phyloP scores from a whole-genome alignment of 2,113 vertebrate genomes.

The Myotis lucifugus region DNA sequence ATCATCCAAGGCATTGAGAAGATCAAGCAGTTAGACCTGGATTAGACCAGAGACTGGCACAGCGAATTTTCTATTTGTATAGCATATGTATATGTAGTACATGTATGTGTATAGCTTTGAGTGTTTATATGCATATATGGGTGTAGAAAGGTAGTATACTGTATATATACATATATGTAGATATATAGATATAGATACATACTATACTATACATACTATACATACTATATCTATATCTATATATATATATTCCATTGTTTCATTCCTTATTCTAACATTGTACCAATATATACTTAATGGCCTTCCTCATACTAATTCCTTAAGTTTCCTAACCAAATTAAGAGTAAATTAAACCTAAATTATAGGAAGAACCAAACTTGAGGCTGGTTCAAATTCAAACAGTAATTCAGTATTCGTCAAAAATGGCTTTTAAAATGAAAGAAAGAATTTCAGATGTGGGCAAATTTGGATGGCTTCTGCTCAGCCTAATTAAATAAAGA shows the following conservation, averaged over 20 bases:
- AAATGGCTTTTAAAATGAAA: slow-evolving; percentile 49
- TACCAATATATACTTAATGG: neutral
- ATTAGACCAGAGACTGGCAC: neutral
- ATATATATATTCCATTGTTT: neutral
- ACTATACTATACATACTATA: too few species aligned
- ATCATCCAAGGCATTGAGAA: neutral
- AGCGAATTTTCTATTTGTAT: neutral
- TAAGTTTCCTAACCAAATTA: neutral
- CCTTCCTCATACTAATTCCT: neutral
- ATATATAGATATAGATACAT: neutral
- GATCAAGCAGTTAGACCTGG: neutral
- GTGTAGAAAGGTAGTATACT: neutral
- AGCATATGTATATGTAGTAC: neutral
- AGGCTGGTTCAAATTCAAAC: slow-evolving; percentile 11
- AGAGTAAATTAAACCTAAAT: slow-evolving; percentile 19
- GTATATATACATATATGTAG: neutral
- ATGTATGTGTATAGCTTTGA: too few species aligned
- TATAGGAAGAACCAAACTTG: slow-evolving; percentile 24
- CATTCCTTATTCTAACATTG: neutral
- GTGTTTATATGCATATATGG: neutral
- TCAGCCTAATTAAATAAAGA: slow-evolving; percentile 34
- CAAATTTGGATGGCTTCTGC: slow-evolving; percentile 10
- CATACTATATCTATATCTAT: neutral
- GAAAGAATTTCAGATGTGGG: neutral
- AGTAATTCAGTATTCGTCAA: slow-evolving; percentile 30